phyloP scores from a whole-genome alignment of 2,797 vertebrate genomes.

The Mormyrus hasselquistii region DNA sequence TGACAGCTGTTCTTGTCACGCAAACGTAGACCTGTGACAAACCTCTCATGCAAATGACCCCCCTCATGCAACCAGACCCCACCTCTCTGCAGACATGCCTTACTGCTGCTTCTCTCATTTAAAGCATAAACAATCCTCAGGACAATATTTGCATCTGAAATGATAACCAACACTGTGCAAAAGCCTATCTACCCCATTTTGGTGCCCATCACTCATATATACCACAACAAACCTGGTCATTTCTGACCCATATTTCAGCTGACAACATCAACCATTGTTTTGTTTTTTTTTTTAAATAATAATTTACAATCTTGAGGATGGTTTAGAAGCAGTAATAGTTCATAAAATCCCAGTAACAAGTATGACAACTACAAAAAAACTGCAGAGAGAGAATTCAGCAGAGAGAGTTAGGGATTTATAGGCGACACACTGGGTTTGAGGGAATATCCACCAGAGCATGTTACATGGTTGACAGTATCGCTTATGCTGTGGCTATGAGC shows the following conservation, averaged over 20 bases:
- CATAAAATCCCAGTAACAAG: not conserved
- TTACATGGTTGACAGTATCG: not conserved
- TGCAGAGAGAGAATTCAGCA: not conserved
- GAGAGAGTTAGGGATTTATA: not conserved
- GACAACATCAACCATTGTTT: not conserved
- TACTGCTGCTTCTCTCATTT: not conserved
- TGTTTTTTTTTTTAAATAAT: not conserved
- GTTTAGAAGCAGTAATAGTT: not conserved
- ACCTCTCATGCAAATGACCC: conserved; percentile 16
- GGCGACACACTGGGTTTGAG: not conserved
- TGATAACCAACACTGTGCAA: not conserved
- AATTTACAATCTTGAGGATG: not conserved
- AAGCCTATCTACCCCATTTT: not conserved
- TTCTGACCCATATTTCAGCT: not conserved
- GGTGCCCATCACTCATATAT: not conserved
- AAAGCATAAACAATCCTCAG: not conserved
- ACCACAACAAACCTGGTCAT: not conserved
- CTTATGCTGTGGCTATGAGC: not conserved
- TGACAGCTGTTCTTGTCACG: not conserved
- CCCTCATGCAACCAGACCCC: not conserved
- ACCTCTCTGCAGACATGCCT: not conserved
- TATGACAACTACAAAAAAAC: not conserved
- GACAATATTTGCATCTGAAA: not conserved
- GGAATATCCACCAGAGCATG: not conserved
- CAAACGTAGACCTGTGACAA: conserved; percentile 26